Base-by-base conservation (phyloP, 2,113 vertebrate genomes). In the Hyperopisus bebe region DNA sequence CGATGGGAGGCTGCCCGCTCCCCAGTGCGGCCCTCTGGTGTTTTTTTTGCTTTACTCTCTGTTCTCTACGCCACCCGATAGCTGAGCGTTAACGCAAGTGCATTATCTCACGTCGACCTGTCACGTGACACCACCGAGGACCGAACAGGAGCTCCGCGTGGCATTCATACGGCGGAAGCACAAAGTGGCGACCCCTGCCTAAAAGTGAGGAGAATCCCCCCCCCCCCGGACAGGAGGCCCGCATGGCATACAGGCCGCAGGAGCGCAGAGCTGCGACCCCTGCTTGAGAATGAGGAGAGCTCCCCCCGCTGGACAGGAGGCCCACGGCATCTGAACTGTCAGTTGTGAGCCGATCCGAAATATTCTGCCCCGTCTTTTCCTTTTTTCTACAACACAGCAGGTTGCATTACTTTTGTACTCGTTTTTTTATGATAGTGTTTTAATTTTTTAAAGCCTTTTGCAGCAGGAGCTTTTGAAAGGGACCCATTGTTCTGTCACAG, bases 31-130 rank as follows among this genome's bases (percentile, higher is more conserved):
- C 53, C 85, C 84, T 87, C 39, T 48, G 10, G 27, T 50, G 53
- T 85, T 44, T 86, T 19, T 53, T 70, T 58, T 84, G 42, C 42
- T 88, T 90, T 88, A 24, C 31, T 6, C 50, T 88, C 55, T 80
- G 2, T 44, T 89, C 62, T 91, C 87, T 90, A 89, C 44, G 89
- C 90, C 35, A 88, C 90, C 91, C 88, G 89, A 87, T 91, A 90
- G 88, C 53, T 55, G 50, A 90, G 58, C 90, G 90, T 91, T 88
- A 90, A 46, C 89, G 88, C 82, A 90, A 90, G 89, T 90, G 89
- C 91, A 89, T 91, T 83, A 88, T 91, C 89, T 90, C 91, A 47
- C 89, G 90, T 90, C 48, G 80, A 91, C 55, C 62, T 88, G 19
- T 90, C 19, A 89, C 31, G 80, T 70, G 84, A 85, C 88, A 44